Evolutionary conservation across 2,113 vertebrate genomes (phyloP).

Genomic region (Taurulus bubalis): DNA sequence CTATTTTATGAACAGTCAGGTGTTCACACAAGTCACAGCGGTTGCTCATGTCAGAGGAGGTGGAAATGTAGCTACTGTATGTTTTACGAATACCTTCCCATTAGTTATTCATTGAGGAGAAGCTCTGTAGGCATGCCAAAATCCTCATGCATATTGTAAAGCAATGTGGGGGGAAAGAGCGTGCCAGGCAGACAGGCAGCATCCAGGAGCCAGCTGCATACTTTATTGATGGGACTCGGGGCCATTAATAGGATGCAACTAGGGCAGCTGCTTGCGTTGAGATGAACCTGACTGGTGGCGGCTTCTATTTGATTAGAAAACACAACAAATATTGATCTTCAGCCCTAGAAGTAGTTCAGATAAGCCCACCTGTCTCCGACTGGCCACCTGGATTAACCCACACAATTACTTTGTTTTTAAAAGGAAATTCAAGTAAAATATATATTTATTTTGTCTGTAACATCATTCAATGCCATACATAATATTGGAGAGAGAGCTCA

Average conservation of each 20-base stretch:
- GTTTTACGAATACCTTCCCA: slow-evolving; percentile 73
- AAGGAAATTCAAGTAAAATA: not conserved
- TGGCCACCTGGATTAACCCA: slow-evolving; percentile 14
- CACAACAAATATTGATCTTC: slow-evolving; percentile 22
- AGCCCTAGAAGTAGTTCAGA: slow-evolving; percentile 34
- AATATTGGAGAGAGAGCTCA: not conserved
- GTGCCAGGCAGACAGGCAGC: slow-evolving; percentile 71
- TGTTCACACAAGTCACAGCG: slow-evolving; percentile 9
- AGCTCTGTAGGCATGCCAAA: slow-evolving; percentile 76
- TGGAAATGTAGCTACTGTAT: slow-evolving; percentile 69
- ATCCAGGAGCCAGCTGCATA: slow-evolving; percentile 76
- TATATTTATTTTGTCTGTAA: not conserved
- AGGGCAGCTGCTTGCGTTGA: slow-evolving; percentile 70
- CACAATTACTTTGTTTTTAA: slow-evolving; percentile 1
- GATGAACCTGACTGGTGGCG: slow-evolving; percentile 57
- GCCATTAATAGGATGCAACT: slow-evolving; percentile 84
- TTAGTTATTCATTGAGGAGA: slow-evolving; percentile 76
- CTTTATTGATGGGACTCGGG: slow-evolving; percentile 81
- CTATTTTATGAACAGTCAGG: slow-evolving; percentile 31
- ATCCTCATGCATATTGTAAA: slow-evolving; percentile 81
- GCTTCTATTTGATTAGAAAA: slow-evolving; percentile 54
- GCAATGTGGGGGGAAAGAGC: slow-evolving; percentile 75
- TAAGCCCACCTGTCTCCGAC: not conserved
- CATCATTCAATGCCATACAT: not conserved
- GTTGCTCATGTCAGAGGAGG: slow-evolving; percentile 45